Percentiles rank a stretch among this genome's conserved stretches.
phyloP scores from a whole-genome alignment of 1,140 invertebrate species.

The Drosophila pandora region DNA sequence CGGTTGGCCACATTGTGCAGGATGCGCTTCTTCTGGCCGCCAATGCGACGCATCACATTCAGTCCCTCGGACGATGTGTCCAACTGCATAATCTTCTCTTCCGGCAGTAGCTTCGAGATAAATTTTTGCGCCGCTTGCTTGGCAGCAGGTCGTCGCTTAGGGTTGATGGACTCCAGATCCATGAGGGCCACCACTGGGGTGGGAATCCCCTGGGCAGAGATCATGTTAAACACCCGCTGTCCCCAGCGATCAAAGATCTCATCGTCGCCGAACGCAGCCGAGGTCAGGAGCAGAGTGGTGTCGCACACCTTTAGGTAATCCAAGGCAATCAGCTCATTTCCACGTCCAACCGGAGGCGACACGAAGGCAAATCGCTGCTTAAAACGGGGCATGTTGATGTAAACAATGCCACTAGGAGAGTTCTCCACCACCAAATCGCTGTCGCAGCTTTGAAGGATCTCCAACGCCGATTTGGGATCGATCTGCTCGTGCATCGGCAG shows the following conservation, averaged over 20 bases:
- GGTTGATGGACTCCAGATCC: conserved; percentile 89
- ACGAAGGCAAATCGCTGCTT: conserved; percentile 94
- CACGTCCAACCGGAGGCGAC: conserved; percentile 86
- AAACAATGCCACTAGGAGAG: conserved; percentile 87
- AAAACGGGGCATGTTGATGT: conserved; percentile 91
- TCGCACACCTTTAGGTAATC: conserved; percentile 95
- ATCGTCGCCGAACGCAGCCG: conserved; percentile 85
- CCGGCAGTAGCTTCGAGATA: conserved; percentile 91
- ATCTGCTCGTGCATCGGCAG: conserved; percentile 89
- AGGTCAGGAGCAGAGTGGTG: conserved; percentile 90
- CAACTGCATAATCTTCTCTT: conserved; percentile 91
- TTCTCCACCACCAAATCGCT: conserved; percentile 86
- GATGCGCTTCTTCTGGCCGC: conserved; percentile 90
- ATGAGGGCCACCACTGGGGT: conserved; percentile 90
- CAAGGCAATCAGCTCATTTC: conserved; percentile 90
- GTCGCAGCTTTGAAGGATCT: conserved; percentile 89
- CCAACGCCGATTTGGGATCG: conserved; percentile 87
- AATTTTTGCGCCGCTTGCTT: conserved; percentile 91
- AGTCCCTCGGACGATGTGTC: conserved; percentile 91
- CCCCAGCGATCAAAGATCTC: conserved; percentile 90
- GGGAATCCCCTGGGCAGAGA: conserved; percentile 93
- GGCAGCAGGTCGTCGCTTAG: conserved; percentile 89
- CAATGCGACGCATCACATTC: conserved; percentile 91
- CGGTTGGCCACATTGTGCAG: conserved; percentile 91
- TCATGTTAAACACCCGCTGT: conserved; percentile 88